A percentile compares a stretch with the other conserved stretches of the same genome.
These are phyloP conservation scores for Chymomyza caudatula DNA, from an alignment of 2,888 invertebrate genomes.

Conservation along the genomic window DNA sequence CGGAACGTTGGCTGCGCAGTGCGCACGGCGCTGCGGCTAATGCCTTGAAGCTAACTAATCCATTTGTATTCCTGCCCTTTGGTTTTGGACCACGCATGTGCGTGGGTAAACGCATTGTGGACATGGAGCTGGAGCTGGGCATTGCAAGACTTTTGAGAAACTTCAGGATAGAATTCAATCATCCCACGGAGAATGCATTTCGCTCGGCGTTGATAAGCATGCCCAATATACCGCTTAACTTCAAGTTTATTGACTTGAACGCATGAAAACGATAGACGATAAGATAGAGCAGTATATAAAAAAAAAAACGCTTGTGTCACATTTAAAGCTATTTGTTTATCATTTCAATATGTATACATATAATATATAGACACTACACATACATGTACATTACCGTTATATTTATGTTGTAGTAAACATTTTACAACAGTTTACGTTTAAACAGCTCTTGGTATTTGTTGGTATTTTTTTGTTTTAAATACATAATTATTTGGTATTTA, in stretches of 20 bases:
- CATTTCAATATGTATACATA: constrained; percentile 51
- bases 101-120: constrained; percentile 86
- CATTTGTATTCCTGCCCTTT: constrained; percentile 80
- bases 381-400: constrained; percentile 15
- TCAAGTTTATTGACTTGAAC: constrained; percentile 72
- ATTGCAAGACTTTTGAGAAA: constrained; percentile 77
- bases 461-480: constrained; percentile 17
- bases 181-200: constrained; percentile 70
- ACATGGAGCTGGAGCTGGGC: constrained; percentile 83
- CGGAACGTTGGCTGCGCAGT: constrained; percentile 84
- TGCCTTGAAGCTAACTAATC: constrained; percentile 78
- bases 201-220: constrained; percentile 67
- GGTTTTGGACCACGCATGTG: constrained; percentile 85
- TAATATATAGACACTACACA: constrained; percentile 18
- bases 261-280: neutral
- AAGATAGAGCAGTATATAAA: neutral
- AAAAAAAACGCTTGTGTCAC: constrained; percentile 39
- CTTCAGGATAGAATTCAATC: constrained; percentile 68
- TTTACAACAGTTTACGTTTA: constrained; percentile 52
- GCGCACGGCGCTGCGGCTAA: constrained; percentile 84
- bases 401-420: constrained; percentile 43
- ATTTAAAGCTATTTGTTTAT: constrained; percentile 63
- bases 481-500: constrained; percentile 18
- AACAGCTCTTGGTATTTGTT: constrained; percentile 45
- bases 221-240: constrained; percentile 75